These are phyloP conservation scores for Drosophila mettleri DNA, from an alignment of 2,888 invertebrate genomes.

Conservation along the genomic window DNA sequence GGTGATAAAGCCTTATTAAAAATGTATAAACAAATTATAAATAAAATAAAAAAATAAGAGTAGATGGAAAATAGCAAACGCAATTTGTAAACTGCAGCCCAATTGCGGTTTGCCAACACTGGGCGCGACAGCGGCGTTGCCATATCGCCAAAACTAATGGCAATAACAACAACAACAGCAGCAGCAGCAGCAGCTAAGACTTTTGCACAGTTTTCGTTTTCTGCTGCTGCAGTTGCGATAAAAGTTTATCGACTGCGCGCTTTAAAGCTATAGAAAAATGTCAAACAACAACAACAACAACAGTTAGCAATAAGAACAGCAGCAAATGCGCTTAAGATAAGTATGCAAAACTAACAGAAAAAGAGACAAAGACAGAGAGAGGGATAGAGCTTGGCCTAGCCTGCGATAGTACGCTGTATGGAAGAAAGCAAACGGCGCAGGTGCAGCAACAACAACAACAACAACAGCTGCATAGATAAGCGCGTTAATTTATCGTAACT, in stretches of 20 bases:
- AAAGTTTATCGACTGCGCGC: conserved; percentile 76
- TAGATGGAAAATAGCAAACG: conserved; percentile 32
- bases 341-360: conserved; percentile 64
- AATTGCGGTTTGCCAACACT: conserved; percentile 45
- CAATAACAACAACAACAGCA: conserved; percentile 5
- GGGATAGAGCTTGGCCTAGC: conserved; percentile 12
- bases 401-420: conserved; percentile 40
- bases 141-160: conserved; percentile 39
- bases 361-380: conserved; percentile 2
- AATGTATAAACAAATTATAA: conserved; percentile 53
- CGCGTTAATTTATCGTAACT: conserved; percentile 69
- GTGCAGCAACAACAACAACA: conserved; percentile 64
- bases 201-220: conserved; percentile 58
- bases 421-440: conserved; percentile 66
- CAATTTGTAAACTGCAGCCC: conserved; percentile 50
- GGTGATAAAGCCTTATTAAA: conserved; percentile 79
- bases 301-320: conserved; percentile 40
- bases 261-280: conserved; percentile 62
- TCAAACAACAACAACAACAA: conserved; percentile 36
- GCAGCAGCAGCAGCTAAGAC: conserved; percentile 26
- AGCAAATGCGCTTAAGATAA: conserved; percentile 72
- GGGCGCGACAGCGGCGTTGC: conserved; percentile 36
- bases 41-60: conserved; percentile 9
- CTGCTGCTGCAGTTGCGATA: conserved; percentile 74
- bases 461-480: conserved; percentile 75